phyloP scores from a whole-genome alignment of 2,888 invertebrate species.

The Apodemia mormo region DNA sequence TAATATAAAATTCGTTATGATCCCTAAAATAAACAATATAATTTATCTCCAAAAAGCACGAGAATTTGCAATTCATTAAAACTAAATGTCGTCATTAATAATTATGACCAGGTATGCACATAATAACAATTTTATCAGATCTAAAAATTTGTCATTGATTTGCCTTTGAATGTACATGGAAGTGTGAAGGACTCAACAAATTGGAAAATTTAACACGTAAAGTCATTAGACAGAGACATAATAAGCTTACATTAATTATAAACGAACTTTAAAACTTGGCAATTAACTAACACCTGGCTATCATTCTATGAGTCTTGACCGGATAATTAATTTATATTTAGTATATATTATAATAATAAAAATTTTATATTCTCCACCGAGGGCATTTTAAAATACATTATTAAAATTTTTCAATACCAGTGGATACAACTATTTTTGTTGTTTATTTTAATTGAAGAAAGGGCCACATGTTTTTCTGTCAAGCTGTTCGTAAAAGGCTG shows the following conservation, averaged over 20 bases:
- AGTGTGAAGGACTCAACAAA: slow-evolving; percentile 12
- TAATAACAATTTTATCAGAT: not conserved
- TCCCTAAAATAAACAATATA: slow-evolving; percentile 8
- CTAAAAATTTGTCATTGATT: slow-evolving; percentile 17
- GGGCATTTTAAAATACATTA: too few species aligned
- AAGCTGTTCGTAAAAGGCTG: too few species aligned
- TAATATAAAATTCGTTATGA: not conserved
- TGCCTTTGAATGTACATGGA: slow-evolving; percentile 10
- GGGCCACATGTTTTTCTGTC: too few species aligned
- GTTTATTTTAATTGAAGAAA: too few species aligned
- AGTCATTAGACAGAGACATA: not conserved
- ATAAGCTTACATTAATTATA: not conserved
- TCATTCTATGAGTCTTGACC: not conserved
- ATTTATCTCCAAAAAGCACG: slow-evolving; percentile 12
- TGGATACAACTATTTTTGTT: too few species aligned
- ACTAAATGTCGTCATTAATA: slow-evolving; percentile 9
- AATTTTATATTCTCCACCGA: too few species aligned
- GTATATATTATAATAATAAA: too few species aligned
- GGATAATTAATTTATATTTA: not conserved
- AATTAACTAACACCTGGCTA: not conserved
- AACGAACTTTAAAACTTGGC: not conserved
- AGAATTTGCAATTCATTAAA: slow-evolving; percentile 19
- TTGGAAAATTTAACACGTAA: not conserved
- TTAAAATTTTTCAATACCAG: too few species aligned
- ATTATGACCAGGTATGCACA: not conserved